Evolutionary conservation across 2,113 vertebrate genomes (phyloP).

Genomic region (human): DNA sequence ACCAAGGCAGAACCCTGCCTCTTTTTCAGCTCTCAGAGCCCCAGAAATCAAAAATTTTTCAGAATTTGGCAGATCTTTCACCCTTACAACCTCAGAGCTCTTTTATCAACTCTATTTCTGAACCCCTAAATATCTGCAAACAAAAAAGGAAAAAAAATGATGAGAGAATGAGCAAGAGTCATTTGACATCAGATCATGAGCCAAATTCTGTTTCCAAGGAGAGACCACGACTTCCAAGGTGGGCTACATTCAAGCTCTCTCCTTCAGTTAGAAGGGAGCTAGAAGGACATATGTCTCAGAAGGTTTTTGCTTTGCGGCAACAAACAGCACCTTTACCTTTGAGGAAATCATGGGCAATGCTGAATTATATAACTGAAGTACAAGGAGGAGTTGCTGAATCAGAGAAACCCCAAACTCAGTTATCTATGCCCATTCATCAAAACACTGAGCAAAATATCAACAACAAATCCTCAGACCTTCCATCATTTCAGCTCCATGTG

Average conservation of each 20-base stretch:
- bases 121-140: neutral
- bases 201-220: neutral
- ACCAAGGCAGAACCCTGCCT: neutral
- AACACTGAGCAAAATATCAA: conserved; percentile 1
- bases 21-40: neutral
- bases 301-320: conserved; percentile 54
- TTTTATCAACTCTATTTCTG: conserved; percentile 24
- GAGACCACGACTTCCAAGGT: neutral
- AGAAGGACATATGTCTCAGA: conserved; percentile 67
- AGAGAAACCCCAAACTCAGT: conserved; percentile 28
- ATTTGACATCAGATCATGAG: conserved; percentile 1
- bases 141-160: conserved; percentile 35
- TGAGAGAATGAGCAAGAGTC: neutral
- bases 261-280: conserved; percentile 49
- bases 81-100: neutral
- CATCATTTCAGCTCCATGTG: conserved; percentile 44
- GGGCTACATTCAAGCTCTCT: conserved; percentile 22
- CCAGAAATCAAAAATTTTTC: conserved; percentile 28
- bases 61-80: conserved; percentile 49
- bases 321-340: conserved; percentile 63
- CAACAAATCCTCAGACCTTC: conserved; percentile 18
- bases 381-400: conserved; percentile 22
- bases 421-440: conserved; percentile 34
- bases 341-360: conserved; percentile 59
- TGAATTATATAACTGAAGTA: conserved; percentile 44